phyloP scores from a whole-genome alignment of 2,113 vertebrate genomes.

The Perca flavescens region DNA sequence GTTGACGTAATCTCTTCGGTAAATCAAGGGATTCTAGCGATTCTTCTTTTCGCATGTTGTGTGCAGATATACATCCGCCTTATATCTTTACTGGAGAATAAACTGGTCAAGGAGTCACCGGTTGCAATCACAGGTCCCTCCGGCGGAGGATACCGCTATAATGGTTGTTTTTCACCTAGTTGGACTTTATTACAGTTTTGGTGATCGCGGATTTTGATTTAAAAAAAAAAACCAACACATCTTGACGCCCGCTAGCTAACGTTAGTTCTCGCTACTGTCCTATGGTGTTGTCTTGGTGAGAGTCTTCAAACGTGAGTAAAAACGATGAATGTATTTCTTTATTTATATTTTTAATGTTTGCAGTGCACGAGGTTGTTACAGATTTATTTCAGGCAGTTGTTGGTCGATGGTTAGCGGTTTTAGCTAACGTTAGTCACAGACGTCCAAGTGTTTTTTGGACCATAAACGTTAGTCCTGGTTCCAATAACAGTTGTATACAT shows the following conservation, averaged over 20 bases:
- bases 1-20: constrained; percentile 88
- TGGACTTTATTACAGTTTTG: constrained; percentile 67
- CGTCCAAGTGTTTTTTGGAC: background rate
- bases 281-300: constrained; percentile 56
- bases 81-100: constrained; percentile 50
- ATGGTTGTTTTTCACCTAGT: constrained; percentile 80
- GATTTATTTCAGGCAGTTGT: constrained; percentile 8
- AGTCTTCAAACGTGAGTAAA: constrained; percentile 79
- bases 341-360: background rate
- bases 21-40: constrained; percentile 82
- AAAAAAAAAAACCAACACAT: constrained; percentile 57
- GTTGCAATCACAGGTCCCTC: constrained; percentile 33
- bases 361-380: background rate
- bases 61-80: constrained; percentile 64
- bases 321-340: background rate
- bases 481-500: background rate
- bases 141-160: constrained; percentile 72
- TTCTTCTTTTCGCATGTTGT: constrained; percentile 65
- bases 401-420: background rate
- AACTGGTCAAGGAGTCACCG: constrained; percentile 17
- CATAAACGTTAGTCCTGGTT: background rate
- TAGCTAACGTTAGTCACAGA: constrained; percentile 12
- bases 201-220: constrained; percentile 74
- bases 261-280: constrained; percentile 61
- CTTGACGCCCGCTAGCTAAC: constrained; percentile 71